Evolutionary conservation across 2,113 vertebrate species (phyloP).

Genomic region (Suncus etruscus): DNA sequence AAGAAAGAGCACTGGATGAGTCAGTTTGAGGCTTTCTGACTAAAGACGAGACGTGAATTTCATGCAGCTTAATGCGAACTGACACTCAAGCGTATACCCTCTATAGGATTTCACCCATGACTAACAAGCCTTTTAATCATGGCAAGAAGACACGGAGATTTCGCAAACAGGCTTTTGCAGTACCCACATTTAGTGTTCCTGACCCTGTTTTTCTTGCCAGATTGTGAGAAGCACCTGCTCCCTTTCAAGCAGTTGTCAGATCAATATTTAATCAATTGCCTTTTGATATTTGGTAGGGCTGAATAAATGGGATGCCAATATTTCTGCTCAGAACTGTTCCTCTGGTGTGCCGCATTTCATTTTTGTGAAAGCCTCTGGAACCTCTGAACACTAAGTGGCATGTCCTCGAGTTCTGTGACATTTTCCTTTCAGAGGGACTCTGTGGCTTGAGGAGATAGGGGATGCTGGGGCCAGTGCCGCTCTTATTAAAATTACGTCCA

Average conservation of each 20-base stretch:
- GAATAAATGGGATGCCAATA: slow-evolving; percentile 79
- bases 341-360: slow-evolving; percentile 52
- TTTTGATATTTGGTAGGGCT: slow-evolving; percentile 77
- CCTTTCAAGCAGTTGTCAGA: slow-evolving; percentile 80
- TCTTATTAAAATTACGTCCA: slow-evolving; percentile 72
- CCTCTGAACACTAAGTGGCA: slow-evolving; percentile 64
- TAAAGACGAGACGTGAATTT: slow-evolving; percentile 78
- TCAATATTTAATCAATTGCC: slow-evolving; percentile 83
- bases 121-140: slow-evolving; percentile 83
- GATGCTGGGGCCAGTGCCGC: slow-evolving; percentile 22
- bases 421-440: slow-evolving; percentile 17
- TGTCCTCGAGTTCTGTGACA: slow-evolving; percentile 52
- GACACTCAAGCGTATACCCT: slow-evolving; percentile 70
- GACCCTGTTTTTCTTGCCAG: slow-evolving; percentile 76
- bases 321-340: slow-evolving; percentile 75
- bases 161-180: slow-evolving; percentile 77
- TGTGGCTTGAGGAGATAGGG: background rate
- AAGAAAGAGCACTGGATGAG: slow-evolving; percentile 64
- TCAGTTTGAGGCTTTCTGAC: slow-evolving; percentile 76
- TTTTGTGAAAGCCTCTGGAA: slow-evolving; percentile 68
- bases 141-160: slow-evolving; percentile 80
- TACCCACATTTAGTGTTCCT: slow-evolving; percentile 68
- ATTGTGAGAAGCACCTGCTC: slow-evolving; percentile 78
- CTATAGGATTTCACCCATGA: slow-evolving; percentile 78
- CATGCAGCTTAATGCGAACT: slow-evolving; percentile 76